Evolutionary conservation across 2,113 vertebrate genomes (phyloP), one percentile per base, ranked within the genome.

Genomic region (Stigmatopora nigra): DNA sequence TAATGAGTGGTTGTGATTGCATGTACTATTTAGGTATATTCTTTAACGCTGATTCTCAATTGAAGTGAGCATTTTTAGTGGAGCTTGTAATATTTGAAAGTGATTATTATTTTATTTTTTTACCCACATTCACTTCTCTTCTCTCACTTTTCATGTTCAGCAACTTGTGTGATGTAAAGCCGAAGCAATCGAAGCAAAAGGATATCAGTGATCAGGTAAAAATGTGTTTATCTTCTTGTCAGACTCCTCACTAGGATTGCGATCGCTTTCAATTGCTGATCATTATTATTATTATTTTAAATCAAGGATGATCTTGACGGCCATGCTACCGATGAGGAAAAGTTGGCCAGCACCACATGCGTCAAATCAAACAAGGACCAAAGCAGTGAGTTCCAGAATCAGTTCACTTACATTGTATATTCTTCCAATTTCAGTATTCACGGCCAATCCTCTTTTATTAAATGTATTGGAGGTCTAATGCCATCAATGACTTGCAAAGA

Each of bases 261-360:
- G 41, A 41, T 7, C 11, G 41, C 15, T 58, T 58, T 45, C 10
- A 14, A 8, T 56, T 15, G 7, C 41, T 76, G 47, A 69, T 38
- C 57, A 13, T 25, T 31, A 31, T 31, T 73, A 25, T 4, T 41
- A 12, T 47, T 73, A 25, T 4, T 61, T 19, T 36, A 64, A 49
- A 55, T 92, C 87, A 87, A 90, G 75, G 91, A 91, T 41, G 92
- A 80, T 14, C 86, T 85, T 62, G 91, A 91, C 22, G 92, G 90
- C 36, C 93, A 78, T 0, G 95, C 95, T 65, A 97, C 95, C 0
- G 95, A 97, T 0, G 95, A 97, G 79, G 95, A 97, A 82, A 97
- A 97, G 73, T 35, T 96, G 89, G 95, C 94, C 0, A 93, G 89
- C 73, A 93, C 72, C 4, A 68, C 17, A 65, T 4, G 86, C 71